A percentile compares a stretch with the other conserved stretches of the same genome.
Evolutionary conservation across 2,113 vertebrate genomes (phyloP).

Genomic region (Gnathonemus longibarbis): DNA sequence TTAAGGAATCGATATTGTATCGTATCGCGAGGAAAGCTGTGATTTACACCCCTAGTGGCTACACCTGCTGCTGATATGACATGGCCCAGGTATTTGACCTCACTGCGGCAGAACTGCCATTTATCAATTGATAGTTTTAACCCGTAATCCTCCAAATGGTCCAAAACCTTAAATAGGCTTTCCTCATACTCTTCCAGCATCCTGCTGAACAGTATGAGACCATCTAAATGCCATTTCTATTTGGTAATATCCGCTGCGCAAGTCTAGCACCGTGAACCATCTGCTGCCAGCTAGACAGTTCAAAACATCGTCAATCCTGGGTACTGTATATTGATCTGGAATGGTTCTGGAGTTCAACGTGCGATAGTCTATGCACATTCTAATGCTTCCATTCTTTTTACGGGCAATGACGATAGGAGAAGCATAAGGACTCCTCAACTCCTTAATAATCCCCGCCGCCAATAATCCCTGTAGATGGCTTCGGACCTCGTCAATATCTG

Average conservation of each 20-base stretch:
- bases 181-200: constrained; percentile 5
- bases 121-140: constrained; percentile 4
- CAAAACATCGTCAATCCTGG: no score
- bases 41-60: not conserved
- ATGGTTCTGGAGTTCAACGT: not conserved
- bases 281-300: no score
- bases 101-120: not conserved
- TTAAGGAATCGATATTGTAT: no score
- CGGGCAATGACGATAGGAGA: not conserved
- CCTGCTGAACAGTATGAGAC: constrained; percentile 17
- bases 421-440: not conserved
- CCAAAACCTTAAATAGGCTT: not conserved
- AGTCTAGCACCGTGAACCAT: no score
- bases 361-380: not conserved
- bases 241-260: no score
- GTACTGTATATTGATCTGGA: no score
- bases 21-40: no score
- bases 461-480: not conserved
- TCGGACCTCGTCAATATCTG: not conserved
- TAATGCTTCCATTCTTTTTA: not conserved
- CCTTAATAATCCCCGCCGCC: not conserved
- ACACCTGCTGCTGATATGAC: not conserved
- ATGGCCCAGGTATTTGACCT: not conserved
- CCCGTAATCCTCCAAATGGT: not conserved
- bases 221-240: constrained; percentile 6